Evolutionary conservation across 2,888 invertebrate genomes (phyloP).

Genomic region (Campoplex nolae): DNA sequence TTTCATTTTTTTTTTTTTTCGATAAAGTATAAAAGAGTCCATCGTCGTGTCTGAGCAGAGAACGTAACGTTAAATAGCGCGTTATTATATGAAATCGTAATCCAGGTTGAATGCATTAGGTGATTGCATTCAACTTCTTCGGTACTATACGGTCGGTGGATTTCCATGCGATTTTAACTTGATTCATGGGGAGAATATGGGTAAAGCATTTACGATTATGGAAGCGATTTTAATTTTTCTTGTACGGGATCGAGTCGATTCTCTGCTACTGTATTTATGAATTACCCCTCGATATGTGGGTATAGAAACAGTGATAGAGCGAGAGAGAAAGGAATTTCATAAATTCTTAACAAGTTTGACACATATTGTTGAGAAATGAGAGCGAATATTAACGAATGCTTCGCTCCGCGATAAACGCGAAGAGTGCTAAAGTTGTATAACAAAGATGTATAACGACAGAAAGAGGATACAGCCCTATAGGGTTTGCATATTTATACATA

Average conservation of each 20-base stretch:
- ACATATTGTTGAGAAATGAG: not conserved
- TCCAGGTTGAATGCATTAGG: not conserved
- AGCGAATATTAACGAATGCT: not conserved
- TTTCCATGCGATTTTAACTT: too few species aligned
- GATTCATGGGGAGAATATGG: too few species aligned
- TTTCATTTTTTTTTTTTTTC: constrained; percentile 41
- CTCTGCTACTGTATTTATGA: too few species aligned
- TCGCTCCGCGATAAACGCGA: not conserved
- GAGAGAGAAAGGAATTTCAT: not conserved
- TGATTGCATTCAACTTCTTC: not conserved
- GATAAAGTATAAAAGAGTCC: constrained; percentile 3
- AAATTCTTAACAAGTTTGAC: not conserved
- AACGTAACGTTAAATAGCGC: not conserved
- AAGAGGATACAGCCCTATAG: not conserved
- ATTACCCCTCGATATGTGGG: too few species aligned
- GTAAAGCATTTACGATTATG: too few species aligned
- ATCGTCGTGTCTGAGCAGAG: constrained; percentile 6
- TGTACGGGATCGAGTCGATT: too few species aligned
- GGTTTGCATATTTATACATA: not conserved
- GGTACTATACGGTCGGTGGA: too few species aligned
- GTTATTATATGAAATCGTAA: not conserved
- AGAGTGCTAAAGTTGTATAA: not conserved
- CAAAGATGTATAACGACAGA: constrained; percentile 19
- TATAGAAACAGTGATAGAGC: not conserved
- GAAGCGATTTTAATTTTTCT: too few species aligned